Conservation (phyloP, 2,113 vertebrate genomes). For the Cavia aperea region DNA sequence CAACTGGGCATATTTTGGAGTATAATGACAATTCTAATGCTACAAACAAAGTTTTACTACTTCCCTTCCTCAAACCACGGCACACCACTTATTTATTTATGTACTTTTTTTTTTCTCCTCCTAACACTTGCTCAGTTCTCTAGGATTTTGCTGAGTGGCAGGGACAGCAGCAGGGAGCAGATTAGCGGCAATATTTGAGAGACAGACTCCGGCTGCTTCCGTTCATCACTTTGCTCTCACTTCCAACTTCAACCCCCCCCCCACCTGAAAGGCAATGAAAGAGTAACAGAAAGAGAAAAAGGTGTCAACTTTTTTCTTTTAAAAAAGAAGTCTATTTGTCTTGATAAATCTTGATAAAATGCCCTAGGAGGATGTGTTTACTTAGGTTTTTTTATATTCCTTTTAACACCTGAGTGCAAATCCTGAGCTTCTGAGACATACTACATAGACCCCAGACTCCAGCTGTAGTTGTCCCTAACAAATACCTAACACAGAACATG, state of each 20-base stretch:
- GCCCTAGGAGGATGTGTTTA: slow-evolving; percentile 25
- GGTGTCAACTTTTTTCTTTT: background rate
- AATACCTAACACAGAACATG: background rate
- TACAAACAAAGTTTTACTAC: background rate
- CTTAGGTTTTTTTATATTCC: background rate
- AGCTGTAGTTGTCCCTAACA: background rate
- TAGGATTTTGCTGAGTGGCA: slow-evolving; percentile 34
- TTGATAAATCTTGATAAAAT: slow-evolving; percentile 54
- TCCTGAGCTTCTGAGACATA: background rate
- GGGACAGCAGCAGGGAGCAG: slow-evolving; percentile 36
- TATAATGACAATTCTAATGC: background rate
- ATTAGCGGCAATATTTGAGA: slow-evolving; percentile 35
- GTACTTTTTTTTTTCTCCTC: background rate
- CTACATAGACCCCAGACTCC: background rate
- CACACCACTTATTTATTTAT: no score
- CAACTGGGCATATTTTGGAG: background rate
- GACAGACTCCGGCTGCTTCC: slow-evolving; percentile 9
- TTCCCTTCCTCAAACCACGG: background rate
- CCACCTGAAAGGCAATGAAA: slow-evolving; percentile 43
- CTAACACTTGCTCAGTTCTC: background rate
- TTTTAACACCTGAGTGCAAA: background rate
- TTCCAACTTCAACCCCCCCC: background rate
- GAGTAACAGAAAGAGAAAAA: slow-evolving; percentile 47
- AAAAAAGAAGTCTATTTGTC: slow-evolving; percentile 42
- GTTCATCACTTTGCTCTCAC: slow-evolving; percentile 40